Base-by-base conservation (phyloP, 1,140 invertebrate genomes). In the Bombus soroeensis region DNA sequence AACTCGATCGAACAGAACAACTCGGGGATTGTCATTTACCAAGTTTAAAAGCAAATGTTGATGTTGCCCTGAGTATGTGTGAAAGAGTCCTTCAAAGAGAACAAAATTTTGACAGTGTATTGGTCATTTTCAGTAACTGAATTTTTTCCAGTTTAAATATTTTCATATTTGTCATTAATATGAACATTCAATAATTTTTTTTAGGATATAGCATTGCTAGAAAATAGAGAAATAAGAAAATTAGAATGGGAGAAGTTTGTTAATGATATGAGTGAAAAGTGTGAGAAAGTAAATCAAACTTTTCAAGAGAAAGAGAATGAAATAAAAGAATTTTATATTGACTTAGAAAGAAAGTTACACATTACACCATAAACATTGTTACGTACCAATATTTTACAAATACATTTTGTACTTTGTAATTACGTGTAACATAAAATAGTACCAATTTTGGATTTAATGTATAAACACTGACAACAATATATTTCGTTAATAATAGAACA, bases 251-350 rank as follows among this genome's bases (percentile, higher is more conserved):
- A 97, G 86, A 95, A 96, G 85, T 98, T 98, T 92, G 96, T 97
- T 92, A 97, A 97, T 96, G 97, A 97, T 95, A 97, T 98, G 94
- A 96, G 96, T 88, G 96, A 97, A 89, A 97, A 97, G 87, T 98
- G 97, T 94, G 94, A 96, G 87, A 96, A 96, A 93, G 97, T 98
- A 87, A 97, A 98, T 92, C 96, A 97, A 92, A 97, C 97, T 43
- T 98, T 98, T 95, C 96, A 96, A 90, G 96, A 97, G 91, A 98
- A 98, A 94, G 97, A 98, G 95, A 96, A 97, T 92, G 97, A 98
- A 95, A 94, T 98, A 10, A 96, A 96, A 87, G 96, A 97, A 87
- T 97, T 97, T 86, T 98, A 98, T 93, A 93, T 96, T 62, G 97
- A 98, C 91, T 94, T 98, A 70, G 97, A 98, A 93, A 96, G 96